Conservation (phyloP, 1,140 invertebrate genomes). For the Caenorhabditis brenneri region DNA sequence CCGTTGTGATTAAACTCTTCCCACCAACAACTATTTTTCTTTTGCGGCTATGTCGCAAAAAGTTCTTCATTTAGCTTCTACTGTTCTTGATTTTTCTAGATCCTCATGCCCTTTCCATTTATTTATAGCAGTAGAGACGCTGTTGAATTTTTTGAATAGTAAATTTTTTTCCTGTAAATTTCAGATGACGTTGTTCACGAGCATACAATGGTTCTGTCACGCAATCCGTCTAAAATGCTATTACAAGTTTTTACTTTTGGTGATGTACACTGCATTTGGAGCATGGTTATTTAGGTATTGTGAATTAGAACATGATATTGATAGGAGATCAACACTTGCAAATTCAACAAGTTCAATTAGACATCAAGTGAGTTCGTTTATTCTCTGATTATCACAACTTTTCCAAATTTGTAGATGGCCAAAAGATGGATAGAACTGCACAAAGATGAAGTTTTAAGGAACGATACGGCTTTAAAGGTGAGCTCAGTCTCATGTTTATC, state of each 20-base stretch:
- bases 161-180: neutral
- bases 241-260: constrained; percentile 6
- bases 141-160: too few species aligned
- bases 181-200: neutral
- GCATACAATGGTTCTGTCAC: constrained; percentile 17
- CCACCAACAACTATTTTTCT: neutral
- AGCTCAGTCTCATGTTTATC: neutral
- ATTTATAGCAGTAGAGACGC: too few species aligned
- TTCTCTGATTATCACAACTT: neutral
- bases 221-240: neutral
- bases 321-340: neutral
- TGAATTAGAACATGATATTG: neutral
- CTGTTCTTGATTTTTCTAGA: too few species aligned
- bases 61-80: too few species aligned
- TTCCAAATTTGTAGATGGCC: neutral
- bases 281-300: constrained; percentile 19
- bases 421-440: constrained; percentile 24
- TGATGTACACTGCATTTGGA: constrained; percentile 3
- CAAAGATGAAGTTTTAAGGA: constrained; percentile 3
- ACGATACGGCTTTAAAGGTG: neutral
- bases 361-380: neutral
- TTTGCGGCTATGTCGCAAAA: too few species aligned
- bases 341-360: neutral
- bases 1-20: constrained; percentile 24
- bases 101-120: too few species aligned